These are phyloP conservation scores for Acanthosepion esculentum DNA, from an alignment of 2,888 invertebrate genomes.

Conservation along the genomic window DNA sequence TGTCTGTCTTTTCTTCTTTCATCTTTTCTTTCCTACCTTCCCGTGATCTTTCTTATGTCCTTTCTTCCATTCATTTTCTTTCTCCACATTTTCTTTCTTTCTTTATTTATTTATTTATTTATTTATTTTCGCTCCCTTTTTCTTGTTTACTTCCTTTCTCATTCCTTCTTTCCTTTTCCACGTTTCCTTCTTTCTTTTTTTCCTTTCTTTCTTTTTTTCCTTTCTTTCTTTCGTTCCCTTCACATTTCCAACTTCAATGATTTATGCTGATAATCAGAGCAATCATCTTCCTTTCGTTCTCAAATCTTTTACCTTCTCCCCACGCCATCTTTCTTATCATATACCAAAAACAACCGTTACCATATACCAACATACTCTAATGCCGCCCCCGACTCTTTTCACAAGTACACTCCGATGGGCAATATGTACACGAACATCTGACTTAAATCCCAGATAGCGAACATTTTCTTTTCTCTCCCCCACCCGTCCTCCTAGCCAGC, in stretches of 20 bases:
- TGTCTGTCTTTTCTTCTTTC: neutral
- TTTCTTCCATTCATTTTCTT: neutral
- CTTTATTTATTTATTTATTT: neutral
- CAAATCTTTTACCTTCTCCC: neutral
- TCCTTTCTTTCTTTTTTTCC: neutral
- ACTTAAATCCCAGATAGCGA: neutral
- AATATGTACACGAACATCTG: conserved; percentile 7
- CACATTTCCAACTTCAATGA: neutral
- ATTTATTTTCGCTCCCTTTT: neutral
- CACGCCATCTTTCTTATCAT: neutral
- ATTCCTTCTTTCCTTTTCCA: neutral
- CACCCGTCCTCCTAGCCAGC: fast-evolving
- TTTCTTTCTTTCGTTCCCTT: neutral
- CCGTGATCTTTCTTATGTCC: too few species aligned
- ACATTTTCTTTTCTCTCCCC: neutral
- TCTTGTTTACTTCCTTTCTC: neutral
- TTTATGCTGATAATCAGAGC: neutral
- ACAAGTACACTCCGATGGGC: neutral
- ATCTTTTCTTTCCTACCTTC: neutral
- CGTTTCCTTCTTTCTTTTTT: neutral
- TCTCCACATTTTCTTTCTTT: neutral
- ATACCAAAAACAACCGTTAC: neutral
- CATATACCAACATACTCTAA: neutral
- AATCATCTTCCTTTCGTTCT: neutral
- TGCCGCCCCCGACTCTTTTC: neutral